Evolutionary conservation across 2,888 invertebrate genomes (phyloP).

Genomic region (Apomyelois bistriatella): DNA sequence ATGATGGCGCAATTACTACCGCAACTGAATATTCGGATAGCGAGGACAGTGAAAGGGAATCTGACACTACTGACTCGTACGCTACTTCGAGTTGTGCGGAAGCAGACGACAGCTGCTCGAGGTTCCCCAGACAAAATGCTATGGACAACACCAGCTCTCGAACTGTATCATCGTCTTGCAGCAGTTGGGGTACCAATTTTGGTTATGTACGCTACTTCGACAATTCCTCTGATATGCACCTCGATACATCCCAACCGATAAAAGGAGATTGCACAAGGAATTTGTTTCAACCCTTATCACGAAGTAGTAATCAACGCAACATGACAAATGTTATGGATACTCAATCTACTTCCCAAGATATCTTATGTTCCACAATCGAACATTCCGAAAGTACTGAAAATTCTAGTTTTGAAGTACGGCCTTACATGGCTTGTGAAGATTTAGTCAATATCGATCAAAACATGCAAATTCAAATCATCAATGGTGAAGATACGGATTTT

Average conservation of each 20-base stretch:
- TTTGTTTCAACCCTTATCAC: slow-evolving; percentile 46
- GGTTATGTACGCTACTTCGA: slow-evolving; percentile 85
- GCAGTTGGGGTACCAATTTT: slow-evolving; percentile 81
- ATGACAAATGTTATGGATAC: slow-evolving; percentile 29
- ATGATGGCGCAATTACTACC: slow-evolving; percentile 64
- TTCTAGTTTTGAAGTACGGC: slow-evolving; percentile 77
- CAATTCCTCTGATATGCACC: slow-evolving; percentile 64
- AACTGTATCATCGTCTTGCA: slow-evolving; percentile 67
- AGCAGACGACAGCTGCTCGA: slow-evolving; percentile 46
- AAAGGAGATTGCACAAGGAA: slow-evolving; percentile 66
- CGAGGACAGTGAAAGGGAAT: slow-evolving; percentile 63
- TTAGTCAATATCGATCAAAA: slow-evolving; percentile 83
- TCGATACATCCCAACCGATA: slow-evolving; percentile 40
- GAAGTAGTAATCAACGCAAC: slow-evolving; percentile 27
- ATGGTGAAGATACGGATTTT: slow-evolving; percentile 54
- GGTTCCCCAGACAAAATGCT: slow-evolving; percentile 81
- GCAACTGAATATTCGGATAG: slow-evolving; percentile 67
- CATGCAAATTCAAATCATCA: slow-evolving; percentile 69
- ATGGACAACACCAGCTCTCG: slow-evolving; percentile 71
- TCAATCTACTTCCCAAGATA: slow-evolving; percentile 32
- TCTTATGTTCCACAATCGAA: slow-evolving; percentile 54
- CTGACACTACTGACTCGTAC: slow-evolving; percentile 63
- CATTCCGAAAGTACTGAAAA: slow-evolving; percentile 82
- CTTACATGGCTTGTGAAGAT: slow-evolving; percentile 84
- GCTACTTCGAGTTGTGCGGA: slow-evolving; percentile 62